phyloP scores from a whole-genome alignment of 2,113 vertebrate species.

The Pseudonaja textilis region DNA sequence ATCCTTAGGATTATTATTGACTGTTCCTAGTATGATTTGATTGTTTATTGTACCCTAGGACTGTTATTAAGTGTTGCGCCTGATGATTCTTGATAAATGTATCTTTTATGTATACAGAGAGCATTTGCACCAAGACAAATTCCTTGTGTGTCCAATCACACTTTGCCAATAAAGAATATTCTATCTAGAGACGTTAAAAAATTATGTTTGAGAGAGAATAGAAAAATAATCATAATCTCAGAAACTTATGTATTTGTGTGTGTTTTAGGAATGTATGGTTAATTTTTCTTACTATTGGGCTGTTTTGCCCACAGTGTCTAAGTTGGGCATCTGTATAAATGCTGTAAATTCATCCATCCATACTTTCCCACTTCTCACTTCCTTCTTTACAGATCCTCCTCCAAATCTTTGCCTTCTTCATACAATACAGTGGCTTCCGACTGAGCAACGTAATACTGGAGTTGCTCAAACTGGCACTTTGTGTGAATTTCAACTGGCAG shows the following conservation, averaged over 20 bases:
- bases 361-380: not conserved
- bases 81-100: too few species aligned
- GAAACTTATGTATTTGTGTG: not conserved
- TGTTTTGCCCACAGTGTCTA: not conserved
- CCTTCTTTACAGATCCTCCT: not conserved
- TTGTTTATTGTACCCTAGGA: too few species aligned
- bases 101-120: too few species aligned
- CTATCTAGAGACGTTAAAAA: not conserved
- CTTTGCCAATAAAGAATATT: too few species aligned
- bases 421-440: not conserved
- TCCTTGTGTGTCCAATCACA: too few species aligned
- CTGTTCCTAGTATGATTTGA: too few species aligned
- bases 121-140: too few species aligned
- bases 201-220: not conserved
- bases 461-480: not conserved
- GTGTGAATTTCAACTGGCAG: not conserved
- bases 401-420: not conserved
- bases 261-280: not conserved
- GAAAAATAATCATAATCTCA: not conserved
- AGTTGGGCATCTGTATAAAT: not conserved
- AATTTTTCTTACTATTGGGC: not conserved
- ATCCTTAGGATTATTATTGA: too few species aligned
- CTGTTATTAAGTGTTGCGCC: too few species aligned
- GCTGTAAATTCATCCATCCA: not conserved
- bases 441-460: not conserved